These are phyloP conservation scores for Myiagra hebetior DNA, from an alignment of 2,113 vertebrate genomes.

Conservation along the genomic window DNA sequence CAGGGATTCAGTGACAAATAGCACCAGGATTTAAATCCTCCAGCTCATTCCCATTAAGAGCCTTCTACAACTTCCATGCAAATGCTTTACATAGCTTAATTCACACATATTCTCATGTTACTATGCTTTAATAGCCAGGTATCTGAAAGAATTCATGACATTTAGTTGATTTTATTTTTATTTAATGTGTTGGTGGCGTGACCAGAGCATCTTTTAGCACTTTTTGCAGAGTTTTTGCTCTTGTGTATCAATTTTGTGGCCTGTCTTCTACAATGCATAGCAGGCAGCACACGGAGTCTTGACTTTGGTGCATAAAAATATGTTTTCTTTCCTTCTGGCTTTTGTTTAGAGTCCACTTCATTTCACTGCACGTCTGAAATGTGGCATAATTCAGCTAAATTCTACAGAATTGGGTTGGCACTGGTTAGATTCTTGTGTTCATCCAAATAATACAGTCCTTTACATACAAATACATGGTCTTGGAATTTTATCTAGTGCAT, in stretches of 20 bases:
- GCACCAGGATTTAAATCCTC: background rate
- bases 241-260: rapidly evolving
- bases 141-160: background rate
- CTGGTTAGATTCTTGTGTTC: background rate
- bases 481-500: background rate
- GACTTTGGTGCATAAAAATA: background rate
- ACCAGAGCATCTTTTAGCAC: background rate
- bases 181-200: background rate
- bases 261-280: background rate
- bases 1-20: background rate
- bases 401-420: background rate
- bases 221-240: background rate
- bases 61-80: background rate
- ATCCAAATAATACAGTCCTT: background rate
- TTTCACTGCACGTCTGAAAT: background rate
- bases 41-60: background rate
- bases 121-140: rapidly evolving
- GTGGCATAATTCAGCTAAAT: background rate
- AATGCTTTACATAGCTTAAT: background rate
- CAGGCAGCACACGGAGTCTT: background rate
- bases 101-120: background rate
- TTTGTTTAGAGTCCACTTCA: background rate
- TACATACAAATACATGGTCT: background rate
- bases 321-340: background rate
- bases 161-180: background rate